phyloP scores from a whole-genome alignment of 2,113 vertebrate genomes.

The Ifrita kowaldi region DNA sequence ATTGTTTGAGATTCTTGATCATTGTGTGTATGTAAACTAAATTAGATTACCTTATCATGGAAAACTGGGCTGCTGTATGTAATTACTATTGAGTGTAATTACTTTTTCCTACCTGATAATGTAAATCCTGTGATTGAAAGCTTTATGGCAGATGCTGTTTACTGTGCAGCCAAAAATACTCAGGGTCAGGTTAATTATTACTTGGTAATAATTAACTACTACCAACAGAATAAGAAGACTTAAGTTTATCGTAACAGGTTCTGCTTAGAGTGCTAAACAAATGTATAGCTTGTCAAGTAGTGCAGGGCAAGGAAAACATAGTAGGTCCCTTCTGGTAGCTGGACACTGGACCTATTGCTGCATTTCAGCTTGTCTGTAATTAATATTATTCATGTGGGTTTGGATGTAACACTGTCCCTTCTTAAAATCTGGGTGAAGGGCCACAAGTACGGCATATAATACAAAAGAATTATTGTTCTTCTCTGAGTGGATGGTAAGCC shows the following conservation, averaged over 20 bases:
- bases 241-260: not conserved
- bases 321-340: not conserved
- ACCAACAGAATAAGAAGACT: not conserved
- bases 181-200: not conserved
- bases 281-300: not conserved
- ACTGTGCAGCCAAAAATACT: not conserved
- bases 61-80: not conserved
- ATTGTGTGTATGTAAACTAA: not conserved
- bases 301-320: not conserved
- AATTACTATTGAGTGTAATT: not conserved
- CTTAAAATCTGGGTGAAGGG: not conserved
- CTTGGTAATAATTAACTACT: not conserved
- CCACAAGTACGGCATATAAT: not conserved
- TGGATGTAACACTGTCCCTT: not conserved
- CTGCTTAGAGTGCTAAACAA: not conserved
- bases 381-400: not conserved
- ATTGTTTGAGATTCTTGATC: not conserved
- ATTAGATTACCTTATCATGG: not conserved
- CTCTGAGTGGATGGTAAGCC: not conserved
- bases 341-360: not conserved
- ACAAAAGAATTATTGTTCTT: not conserved
- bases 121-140: not conserved
- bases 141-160: not conserved
- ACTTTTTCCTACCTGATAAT: not conserved
- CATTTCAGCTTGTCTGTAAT: not conserved